A percentile compares a stretch with the other conserved stretches of the same genome.
Conservation (phyloP, 2,888 invertebrate species). For the Pyrrhia umbra region DNA sequence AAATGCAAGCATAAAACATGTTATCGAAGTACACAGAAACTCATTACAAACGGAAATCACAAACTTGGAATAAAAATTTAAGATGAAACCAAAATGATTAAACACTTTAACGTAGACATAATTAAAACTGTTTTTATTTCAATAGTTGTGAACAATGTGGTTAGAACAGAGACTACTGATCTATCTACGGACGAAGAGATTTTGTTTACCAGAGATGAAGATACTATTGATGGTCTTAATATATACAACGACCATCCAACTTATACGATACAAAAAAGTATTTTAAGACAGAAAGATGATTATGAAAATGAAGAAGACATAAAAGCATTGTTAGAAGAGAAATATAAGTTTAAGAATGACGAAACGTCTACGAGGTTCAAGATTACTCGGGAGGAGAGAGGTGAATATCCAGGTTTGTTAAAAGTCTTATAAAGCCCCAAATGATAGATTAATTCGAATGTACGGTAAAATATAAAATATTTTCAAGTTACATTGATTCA, state of each 20-base stretch:
- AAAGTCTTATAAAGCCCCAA: not conserved
- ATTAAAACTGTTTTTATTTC: conserved; percentile 49
- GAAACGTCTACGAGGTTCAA: conserved; percentile 78
- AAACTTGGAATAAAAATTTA: conserved; percentile 55
- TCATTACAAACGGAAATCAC: conserved; percentile 50
- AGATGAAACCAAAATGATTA: conserved; percentile 64
- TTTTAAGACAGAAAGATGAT: conserved; percentile 24
- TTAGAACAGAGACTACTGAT: conserved; percentile 18
- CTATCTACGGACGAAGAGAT: conserved; percentile 29
- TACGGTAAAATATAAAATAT: too few species aligned
- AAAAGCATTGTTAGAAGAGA: conserved; percentile 78
- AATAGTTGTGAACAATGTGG: conserved; percentile 38
- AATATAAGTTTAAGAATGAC: conserved; percentile 82
- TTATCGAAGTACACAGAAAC: conserved; percentile 56
- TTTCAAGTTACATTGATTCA: too few species aligned
- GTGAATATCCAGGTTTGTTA: conserved; percentile 68
- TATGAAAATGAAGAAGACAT: conserved; percentile 68
- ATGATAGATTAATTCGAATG: too few species aligned
- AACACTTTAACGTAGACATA: conserved; percentile 36
- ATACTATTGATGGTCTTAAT: not conserved
- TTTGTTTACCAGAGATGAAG: conserved; percentile 12
- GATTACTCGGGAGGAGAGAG: conserved; percentile 69
- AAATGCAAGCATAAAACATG: conserved; percentile 64
- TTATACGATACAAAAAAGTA: conserved; percentile 11
- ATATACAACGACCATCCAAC: conserved; percentile 7